Percentiles rank a stretch among this genome's conserved stretches.
Conservation (phyloP, 2,113 vertebrate species). For the Catharus fuscescens region DNA sequence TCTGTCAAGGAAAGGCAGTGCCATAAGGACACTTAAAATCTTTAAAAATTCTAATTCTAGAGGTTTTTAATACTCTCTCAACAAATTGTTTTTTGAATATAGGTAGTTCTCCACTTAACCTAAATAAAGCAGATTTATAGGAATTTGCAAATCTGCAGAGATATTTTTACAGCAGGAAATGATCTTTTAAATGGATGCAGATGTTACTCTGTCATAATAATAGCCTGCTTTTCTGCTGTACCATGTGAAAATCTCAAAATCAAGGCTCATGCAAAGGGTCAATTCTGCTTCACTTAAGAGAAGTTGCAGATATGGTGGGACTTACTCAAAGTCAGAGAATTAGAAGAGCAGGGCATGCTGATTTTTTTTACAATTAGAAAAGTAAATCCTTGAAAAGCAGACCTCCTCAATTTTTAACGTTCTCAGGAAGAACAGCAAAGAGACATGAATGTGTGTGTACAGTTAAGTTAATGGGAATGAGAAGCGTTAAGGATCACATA, state of each 20-base stretch:
- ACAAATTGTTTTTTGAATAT: not conserved
- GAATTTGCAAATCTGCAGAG: conserved; percentile 55
- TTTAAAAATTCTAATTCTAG: not conserved
- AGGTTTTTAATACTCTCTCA: not conserved
- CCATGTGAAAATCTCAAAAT: not conserved
- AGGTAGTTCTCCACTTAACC: conserved; percentile 11
- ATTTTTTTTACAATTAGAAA: not conserved
- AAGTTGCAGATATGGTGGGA: not conserved
- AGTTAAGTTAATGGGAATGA: not conserved
- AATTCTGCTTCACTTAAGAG: not conserved
- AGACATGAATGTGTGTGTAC: not conserved
- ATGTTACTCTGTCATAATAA: conserved; percentile 44
- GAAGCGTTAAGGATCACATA: not conserved
- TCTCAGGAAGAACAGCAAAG: not conserved
- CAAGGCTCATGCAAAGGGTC: not conserved
- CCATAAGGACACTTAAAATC: not conserved
- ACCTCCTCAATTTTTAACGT: not conserved
- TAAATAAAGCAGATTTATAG: conserved; percentile 44
- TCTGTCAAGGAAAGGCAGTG: not conserved
- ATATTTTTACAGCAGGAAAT: conserved; percentile 67
- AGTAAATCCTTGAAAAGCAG: not conserved
- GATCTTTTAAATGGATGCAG: conserved; percentile 65
- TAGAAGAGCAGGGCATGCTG: not conserved
- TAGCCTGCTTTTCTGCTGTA: conserved; percentile 15
- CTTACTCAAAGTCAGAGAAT: not conserved